These are phyloP conservation scores for Metopia argyrocephala DNA, from an alignment of 2,888 invertebrate species.

Conservation along the genomic window DNA sequence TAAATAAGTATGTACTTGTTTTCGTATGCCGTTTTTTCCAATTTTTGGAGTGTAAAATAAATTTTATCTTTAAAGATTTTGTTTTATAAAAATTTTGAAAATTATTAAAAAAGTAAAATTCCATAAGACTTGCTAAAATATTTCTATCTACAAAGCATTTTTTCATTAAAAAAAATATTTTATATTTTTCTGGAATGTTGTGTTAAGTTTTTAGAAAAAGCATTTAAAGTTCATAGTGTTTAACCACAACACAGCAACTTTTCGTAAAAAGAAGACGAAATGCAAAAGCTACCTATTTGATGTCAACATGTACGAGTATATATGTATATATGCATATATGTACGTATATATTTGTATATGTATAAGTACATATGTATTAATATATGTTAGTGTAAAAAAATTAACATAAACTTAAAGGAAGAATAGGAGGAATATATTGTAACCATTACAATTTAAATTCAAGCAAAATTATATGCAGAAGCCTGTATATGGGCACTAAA, in stretches of 20 bases:
- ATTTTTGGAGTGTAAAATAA: no score
- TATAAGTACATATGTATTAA: not conserved
- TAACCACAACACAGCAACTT: conserved; percentile 51
- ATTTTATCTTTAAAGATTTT: no score
- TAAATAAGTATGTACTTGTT: no score
- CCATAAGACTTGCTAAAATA: not conserved
- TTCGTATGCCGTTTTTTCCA: no score
- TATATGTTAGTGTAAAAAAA: conserved; percentile 54
- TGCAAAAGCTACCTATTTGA: conserved; percentile 7
- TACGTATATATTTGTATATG: not conserved
- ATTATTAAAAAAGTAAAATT: not conserved
- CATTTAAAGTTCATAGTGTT: conserved; percentile 58
- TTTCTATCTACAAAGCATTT: not conserved
- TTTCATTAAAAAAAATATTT: not conserved
- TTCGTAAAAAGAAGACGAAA: not conserved
- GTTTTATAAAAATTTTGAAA: not conserved
- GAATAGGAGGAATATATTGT: not conserved
- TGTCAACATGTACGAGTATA: not conserved
- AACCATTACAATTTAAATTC: not conserved
- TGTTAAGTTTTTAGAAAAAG: conserved; percentile 46
- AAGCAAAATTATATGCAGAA: not conserved
- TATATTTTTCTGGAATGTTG: conserved; percentile 7
- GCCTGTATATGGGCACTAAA: not conserved
- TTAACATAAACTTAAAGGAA: conserved; percentile 39
- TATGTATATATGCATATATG: conserved; percentile 9